A percentile compares a stretch with the other conserved stretches of the same genome.
These are phyloP conservation scores for Steinernema carpocapsae DNA, from an alignment of 2,888 invertebrate genomes.

Conservation along the genomic window DNA sequence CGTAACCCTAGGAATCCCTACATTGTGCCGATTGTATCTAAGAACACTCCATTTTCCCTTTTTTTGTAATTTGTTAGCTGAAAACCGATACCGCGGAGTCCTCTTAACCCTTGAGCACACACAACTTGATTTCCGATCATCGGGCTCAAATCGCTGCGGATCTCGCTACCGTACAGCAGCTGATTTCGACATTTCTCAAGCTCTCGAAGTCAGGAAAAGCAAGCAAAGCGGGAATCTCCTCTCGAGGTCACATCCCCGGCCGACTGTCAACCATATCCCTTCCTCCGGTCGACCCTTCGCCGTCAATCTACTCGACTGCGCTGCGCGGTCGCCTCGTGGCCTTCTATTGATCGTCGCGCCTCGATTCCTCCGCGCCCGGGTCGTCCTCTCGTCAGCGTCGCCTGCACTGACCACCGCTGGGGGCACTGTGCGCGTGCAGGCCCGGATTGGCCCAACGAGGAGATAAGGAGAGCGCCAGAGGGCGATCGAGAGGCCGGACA, in stretches of 20 bases:
- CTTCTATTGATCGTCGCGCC: constrained; percentile 34
- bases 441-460: neutral
- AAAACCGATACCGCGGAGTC: too few species aligned
- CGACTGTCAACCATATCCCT: constrained; percentile 20
- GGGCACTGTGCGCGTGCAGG: constrained; percentile 30
- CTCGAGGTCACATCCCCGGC: constrained; percentile 20
- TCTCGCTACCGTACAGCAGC: neutral
- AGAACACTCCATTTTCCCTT: too few species aligned
- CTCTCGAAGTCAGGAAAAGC: constrained; percentile 30
- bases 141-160: neutral
- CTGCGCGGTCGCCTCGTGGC: constrained; percentile 18
- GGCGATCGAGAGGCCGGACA: neutral
- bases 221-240: constrained; percentile 27
- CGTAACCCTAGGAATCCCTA: too few species aligned
- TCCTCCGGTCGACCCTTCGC: constrained; percentile 20
- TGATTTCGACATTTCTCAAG: neutral
- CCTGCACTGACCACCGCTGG: constrained; percentile 26
- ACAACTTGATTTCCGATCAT: neutral
- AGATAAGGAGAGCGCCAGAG: constrained; percentile 25
- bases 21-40: too few species aligned
- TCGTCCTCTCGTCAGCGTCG: constrained; percentile 7
- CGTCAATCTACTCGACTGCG: constrained; percentile 29
- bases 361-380: constrained; percentile 11
- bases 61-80: too few species aligned
- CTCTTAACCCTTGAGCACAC: too few species aligned